Base-by-base conservation (phyloP, 1,140 invertebrate genomes). In the Drosophila hydei region DNA sequence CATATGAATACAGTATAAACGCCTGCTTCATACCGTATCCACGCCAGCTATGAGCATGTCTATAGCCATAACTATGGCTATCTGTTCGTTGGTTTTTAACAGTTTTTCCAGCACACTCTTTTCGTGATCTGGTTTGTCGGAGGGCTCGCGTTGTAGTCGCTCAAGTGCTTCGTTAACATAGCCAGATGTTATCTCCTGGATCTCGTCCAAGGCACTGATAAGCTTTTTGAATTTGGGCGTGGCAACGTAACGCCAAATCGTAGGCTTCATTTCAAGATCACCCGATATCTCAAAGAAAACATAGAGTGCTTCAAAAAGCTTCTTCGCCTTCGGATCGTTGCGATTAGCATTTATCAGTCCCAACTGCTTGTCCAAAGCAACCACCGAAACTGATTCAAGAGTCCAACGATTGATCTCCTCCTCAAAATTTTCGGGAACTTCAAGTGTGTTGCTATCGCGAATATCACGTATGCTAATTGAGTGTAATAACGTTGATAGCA, bases 321-420 rank as follows among this genome's bases (percentile, higher is more conserved):
- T 68, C 12, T 33, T 48, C 1, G 78, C 62, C 0, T 75, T 36
- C 0, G 27, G 67, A 50, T 73, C 45, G 0, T 64, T 51, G 4
- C 64, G 64, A 7, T 58, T 65, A 2, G 56, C 38, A 59, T 93
- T 92, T 1, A 90, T 51, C n/a, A 90, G 27, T 1, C 84, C 88
- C 14, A 90, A 40, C 21, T 84, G 69, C 14, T 63, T 81, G 27
- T 90, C 95, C 45, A 96, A 89, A 8, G 95, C 95, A 0, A 97
- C 93, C 0, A 94, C 91, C 0, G 93, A 94, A 11, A 96, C 95
- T 0, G 94, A 95, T 89, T 96, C 95, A 6, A 96, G 80, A 3
- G 95, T 92, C 94, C 95, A 95, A 72, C 95, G 93, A 74, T 95
- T 94, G 63, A 96, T 92, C 80, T 95, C 94, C 58, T 93, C 93